Conservation (phyloP, 1,140 invertebrate genomes). For the Globodera rostochiensis region DNA sequence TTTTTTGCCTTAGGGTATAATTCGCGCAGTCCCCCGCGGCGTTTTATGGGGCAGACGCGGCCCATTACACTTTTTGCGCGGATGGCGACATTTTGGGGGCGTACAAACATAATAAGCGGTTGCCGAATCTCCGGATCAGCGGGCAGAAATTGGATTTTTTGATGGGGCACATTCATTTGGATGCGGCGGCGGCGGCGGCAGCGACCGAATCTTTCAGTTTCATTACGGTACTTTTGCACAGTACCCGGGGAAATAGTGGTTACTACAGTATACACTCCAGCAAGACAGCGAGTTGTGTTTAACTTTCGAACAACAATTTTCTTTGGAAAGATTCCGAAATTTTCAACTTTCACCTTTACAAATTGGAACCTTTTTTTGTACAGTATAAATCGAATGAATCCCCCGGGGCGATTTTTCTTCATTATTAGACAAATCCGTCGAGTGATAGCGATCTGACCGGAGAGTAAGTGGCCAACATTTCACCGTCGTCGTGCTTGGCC, state of each 20-base stretch:
- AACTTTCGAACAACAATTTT: too few species aligned
- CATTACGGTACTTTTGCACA: too few species aligned
- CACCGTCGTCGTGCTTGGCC: too few species aligned
- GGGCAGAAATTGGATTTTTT: constrained; percentile 2
- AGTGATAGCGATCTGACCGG: neutral
- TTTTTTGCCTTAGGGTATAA: neutral
- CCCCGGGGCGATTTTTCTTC: too few species aligned
- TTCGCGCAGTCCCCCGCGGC: neutral
- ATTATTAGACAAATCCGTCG: neutral
- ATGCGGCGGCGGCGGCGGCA: neutral
- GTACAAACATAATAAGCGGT: constrained; percentile 3
- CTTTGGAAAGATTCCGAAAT: too few species aligned
- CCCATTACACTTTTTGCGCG: constrained; percentile 14
- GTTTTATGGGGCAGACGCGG: neutral
- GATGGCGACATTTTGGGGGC: neutral
- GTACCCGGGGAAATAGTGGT: too few species aligned
- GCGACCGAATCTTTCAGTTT: neutral
- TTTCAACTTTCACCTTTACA: too few species aligned
- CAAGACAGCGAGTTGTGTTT: too few species aligned
- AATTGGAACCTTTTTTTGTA: too few species aligned
- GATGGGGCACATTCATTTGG: neutral
- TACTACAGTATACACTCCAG: too few species aligned
- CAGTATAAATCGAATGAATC: too few species aligned
- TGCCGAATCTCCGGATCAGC: neutral
- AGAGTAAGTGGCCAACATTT: too few species aligned